A percentile compares a stretch with the other conserved stretches of the same genome.
These are phyloP conservation scores for Aleiodes leptofemur DNA, from an alignment of 2,888 invertebrate species.

Conservation along the genomic window DNA sequence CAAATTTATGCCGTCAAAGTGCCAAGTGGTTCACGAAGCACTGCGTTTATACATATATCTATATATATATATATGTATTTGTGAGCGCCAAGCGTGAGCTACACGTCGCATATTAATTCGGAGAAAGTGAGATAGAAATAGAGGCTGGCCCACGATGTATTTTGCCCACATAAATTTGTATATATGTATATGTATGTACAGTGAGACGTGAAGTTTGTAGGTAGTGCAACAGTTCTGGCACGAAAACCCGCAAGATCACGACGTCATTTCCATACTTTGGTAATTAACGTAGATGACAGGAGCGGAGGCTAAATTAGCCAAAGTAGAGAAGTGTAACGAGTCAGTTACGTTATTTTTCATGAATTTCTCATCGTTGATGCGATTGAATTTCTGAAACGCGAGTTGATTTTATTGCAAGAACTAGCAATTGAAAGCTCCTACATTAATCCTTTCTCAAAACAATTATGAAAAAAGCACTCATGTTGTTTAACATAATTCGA, in stretches of 20 bases:
- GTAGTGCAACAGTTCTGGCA: constrained; percentile 47
- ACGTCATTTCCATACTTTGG: constrained; percentile 51
- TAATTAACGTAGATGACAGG: constrained; percentile 50
- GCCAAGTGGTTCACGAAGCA: constrained; percentile 54
- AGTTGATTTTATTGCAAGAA: too few species aligned
- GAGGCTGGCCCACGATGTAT: constrained; percentile 28
- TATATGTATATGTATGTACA: constrained; percentile 20
- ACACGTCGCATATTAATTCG: constrained; percentile 55
- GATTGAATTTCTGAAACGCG: too few species aligned
- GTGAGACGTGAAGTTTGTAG: not conserved
- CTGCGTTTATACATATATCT: constrained; percentile 16
- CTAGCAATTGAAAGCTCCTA: too few species aligned
- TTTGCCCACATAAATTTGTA: too few species aligned
- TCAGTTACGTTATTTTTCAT: constrained; percentile 11
- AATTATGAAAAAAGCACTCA: too few species aligned
- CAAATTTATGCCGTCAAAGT: constrained; percentile 56
- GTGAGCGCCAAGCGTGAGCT: constrained; percentile 5
- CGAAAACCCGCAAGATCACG: constrained; percentile 41
- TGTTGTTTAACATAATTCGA: too few species aligned
- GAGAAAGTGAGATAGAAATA: constrained; percentile 11
- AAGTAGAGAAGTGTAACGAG: constrained; percentile 26
- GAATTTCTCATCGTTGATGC: not conserved
- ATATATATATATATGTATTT: not conserved
- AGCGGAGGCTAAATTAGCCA: constrained; percentile 41
- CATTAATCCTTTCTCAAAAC: too few species aligned